Conservation (phyloP, 2,113 vertebrate species). For the Ctenomys sociabilis region DNA sequence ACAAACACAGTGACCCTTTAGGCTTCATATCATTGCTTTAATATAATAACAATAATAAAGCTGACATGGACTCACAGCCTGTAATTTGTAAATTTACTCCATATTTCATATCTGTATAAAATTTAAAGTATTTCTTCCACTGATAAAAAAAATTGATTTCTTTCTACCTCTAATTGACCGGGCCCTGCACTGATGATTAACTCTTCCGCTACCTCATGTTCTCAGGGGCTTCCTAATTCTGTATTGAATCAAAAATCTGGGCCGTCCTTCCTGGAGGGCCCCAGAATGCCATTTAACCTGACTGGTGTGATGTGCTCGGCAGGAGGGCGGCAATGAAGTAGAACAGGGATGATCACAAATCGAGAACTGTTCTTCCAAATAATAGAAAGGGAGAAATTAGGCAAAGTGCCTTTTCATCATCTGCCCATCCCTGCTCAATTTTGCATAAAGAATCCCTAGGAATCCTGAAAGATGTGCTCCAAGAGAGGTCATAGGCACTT, state of each 20-base stretch:
- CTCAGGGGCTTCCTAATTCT: constrained; percentile 42
- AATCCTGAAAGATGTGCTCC: constrained; percentile 55
- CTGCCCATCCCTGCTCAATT: constrained; percentile 35
- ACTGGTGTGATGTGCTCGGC: constrained; percentile 50
- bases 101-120: constrained; percentile 47
- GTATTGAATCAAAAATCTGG: neutral
- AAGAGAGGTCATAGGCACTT: constrained; percentile 48
- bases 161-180: constrained; percentile 53
- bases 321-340: constrained; percentile 68
- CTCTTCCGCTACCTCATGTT: constrained; percentile 50
- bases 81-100: constrained; percentile 75
- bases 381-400: constrained; percentile 71
- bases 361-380: constrained; percentile 75
- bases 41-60: constrained; percentile 80
- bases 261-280: constrained; percentile 61
- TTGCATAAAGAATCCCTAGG: constrained; percentile 58
- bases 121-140: constrained; percentile 64
- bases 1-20: constrained; percentile 74
- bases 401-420: constrained; percentile 65
- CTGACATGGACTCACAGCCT: constrained; percentile 73
- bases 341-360: constrained; percentile 71
- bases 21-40: constrained; percentile 73
- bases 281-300: constrained; percentile 72
- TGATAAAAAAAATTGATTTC: constrained; percentile 57
- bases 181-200: constrained; percentile 58